Evolutionary conservation across 2,888 invertebrate species (phyloP), one percentile per base, ranked within the genome.

Genomic region (Conomelus anceps): DNA sequence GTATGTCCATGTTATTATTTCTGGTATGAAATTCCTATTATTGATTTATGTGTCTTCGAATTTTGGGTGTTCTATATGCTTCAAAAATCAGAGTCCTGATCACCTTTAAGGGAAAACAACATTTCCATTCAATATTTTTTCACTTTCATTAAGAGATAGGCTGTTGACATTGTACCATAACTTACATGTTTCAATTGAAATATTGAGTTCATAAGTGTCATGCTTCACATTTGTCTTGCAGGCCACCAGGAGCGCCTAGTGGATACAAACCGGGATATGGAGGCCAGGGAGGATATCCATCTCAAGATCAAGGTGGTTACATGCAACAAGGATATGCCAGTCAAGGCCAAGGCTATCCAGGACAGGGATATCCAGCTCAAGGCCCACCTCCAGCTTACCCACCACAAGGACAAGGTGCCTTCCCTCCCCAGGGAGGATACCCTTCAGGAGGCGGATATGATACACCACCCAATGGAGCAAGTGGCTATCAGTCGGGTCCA

Each of bases 161-260:
- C n/a, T n/a, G n/a, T n/a, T n/a, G n/a, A n/a, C n/a, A n/a, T n/a
- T n/a, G n/a, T n/a, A n/a, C n/a, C n/a, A n/a, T n/a, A n/a, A n/a
- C n/a, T n/a, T n/a, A n/a, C n/a, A n/a, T n/a, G n/a, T n/a, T n/a
- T n/a, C n/a, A n/a, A n/a, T n/a, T n/a, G n/a, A n/a, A n/a, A n/a
- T n/a, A n/a, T n/a, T n/a, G n/a, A n/a, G n/a, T n/a, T n/a, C n/a
- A n/a, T n/a, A n/a, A n/a, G n/a, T n/a, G n/a, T n/a, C n/a, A n/a
- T 63, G 63, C 1, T n/a, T 63, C n/a, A 6, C n/a, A 1, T 63
- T n/a, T 20, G 1, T 13, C 1, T 11, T 86, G 11, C 24, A 86
- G 86, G 13, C 86, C 86, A 26, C 86, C 86, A 13, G 86, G 86
- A 24, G 86, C 86, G 3, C 86, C 86, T 13, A 86, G 86, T 86